Evolutionary conservation across 2,113 vertebrate species (phyloP).

Genomic region (Hypanus sabinus): DNA sequence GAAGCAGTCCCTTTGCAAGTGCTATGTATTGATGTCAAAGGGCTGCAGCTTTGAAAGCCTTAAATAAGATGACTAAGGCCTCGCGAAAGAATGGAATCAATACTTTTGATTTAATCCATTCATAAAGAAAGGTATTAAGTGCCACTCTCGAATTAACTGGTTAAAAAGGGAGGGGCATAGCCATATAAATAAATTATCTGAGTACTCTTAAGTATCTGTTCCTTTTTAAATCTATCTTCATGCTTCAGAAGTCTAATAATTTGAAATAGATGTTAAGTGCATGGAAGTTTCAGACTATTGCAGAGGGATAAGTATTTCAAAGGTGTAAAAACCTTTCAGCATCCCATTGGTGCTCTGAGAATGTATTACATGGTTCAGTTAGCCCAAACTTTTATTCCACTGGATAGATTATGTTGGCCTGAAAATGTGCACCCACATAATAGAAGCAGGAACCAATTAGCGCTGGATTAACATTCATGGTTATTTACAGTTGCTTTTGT

Average conservation of each 20-base stretch:
- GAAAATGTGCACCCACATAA: slow-evolving; percentile 72
- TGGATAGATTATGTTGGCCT: slow-evolving; percentile 55
- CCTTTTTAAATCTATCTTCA: background rate
- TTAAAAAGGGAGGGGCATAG: background rate
- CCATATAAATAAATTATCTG: background rate
- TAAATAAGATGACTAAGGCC: slow-evolving; percentile 71
- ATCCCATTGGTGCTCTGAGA: slow-evolving; percentile 29
- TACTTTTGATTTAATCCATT: slow-evolving; percentile 72
- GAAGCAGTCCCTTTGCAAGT: slow-evolving; percentile 70
- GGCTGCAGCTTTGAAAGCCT: slow-evolving; percentile 61
- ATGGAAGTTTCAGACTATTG: background rate
- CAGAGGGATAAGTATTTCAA: background rate
- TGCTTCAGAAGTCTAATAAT: slow-evolving; percentile 44
- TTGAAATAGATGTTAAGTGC: slow-evolving; percentile 44
- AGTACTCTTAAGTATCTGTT: background rate
- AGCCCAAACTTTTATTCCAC: slow-evolving; percentile 52
- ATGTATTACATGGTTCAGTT: slow-evolving; percentile 53
- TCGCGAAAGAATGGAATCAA: slow-evolving; percentile 65
- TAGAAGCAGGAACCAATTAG: slow-evolving; percentile 96
- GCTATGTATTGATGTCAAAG: slow-evolving; percentile 66
- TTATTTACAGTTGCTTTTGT: slow-evolving; percentile 99
- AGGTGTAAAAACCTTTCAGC: background rate
- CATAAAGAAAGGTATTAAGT: slow-evolving; percentile 68
- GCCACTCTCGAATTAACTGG: slow-evolving; percentile 47
- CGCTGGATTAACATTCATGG: slow-evolving; percentile 98